Conservation (phyloP, 2,797 vertebrate species). For the Sebastes diploproa region DNA sequence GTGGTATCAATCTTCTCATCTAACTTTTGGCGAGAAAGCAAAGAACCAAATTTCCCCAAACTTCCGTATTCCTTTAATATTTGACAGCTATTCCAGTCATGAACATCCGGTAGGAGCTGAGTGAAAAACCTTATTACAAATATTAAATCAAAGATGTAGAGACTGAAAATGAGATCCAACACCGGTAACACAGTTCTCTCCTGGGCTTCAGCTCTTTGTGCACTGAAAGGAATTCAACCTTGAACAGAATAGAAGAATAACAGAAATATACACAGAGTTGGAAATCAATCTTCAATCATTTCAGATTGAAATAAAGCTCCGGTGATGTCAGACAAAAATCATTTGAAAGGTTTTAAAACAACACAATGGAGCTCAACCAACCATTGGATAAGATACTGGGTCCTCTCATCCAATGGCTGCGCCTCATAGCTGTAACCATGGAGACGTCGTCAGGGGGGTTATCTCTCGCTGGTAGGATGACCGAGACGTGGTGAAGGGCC, state of each 20-base stretch:
- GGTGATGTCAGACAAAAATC: constrained; percentile 4
- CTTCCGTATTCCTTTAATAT: neutral
- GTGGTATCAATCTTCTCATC: neutral
- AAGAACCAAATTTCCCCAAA: neutral
- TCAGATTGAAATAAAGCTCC: constrained; percentile 85
- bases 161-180: neutral
- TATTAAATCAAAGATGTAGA: neutral
- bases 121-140: neutral
- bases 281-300: constrained; percentile 76
- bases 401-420: constrained; percentile 73
- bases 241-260: constrained; percentile 13
- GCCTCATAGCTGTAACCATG: constrained; percentile 66
- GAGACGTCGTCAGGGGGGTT: constrained; percentile 63
- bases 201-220: neutral
- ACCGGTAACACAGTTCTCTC: neutral
- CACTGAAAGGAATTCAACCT: neutral
- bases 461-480: constrained; percentile 83
- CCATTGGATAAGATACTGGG: constrained; percentile 66
- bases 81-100: neutral
- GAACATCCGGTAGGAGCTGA: neutral
- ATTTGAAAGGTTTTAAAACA: constrained; percentile 14
- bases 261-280: constrained; percentile 33
- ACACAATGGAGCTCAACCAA: constrained; percentile 60
- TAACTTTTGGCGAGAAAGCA: neutral
- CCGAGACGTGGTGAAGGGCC: constrained; percentile 14